A percentile compares a stretch with the other conserved stretches of the same genome.
phyloP scores from a whole-genome alignment of 2,797 vertebrate genomes.

The Sebastes alutus region DNA sequence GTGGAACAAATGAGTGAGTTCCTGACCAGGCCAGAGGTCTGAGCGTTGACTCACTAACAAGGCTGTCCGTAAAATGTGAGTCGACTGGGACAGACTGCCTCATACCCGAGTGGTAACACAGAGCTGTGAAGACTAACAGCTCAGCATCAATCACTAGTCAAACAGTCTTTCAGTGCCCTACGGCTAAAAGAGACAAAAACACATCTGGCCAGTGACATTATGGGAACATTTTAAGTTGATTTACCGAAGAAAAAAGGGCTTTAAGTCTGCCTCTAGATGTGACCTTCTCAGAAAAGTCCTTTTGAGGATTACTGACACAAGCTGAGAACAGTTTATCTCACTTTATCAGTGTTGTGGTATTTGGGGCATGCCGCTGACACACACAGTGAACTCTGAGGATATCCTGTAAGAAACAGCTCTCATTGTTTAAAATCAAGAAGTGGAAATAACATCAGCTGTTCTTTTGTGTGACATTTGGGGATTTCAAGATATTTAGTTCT shows the following conservation, averaged over 20 bases:
- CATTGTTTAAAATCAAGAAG: not conserved
- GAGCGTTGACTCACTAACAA: slow-evolving; percentile 50
- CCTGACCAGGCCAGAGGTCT: slow-evolving; percentile 26
- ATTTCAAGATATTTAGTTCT: not conserved
- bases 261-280: not conserved
- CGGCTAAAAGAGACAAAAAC: slow-evolving; percentile 1
- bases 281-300: slow-evolving; percentile 2
- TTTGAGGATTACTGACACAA: slow-evolving; percentile 19
- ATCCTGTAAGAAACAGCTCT: slow-evolving; percentile 2
- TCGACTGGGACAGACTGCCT: slow-evolving; percentile 10
- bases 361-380: slow-evolving; percentile 19
- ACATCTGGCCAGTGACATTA: not conserved
- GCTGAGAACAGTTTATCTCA: not conserved
- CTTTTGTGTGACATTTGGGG: not conserved
- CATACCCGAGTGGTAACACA: slow-evolving; percentile 32
- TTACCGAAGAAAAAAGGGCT: not conserved
- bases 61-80: slow-evolving; percentile 10
- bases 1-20: slow-evolving; percentile 44
- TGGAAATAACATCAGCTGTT: slow-evolving; percentile 6
- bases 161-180: slow-evolving; percentile 24
- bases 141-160: slow-evolving; percentile 33
- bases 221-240: not conserved
- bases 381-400: slow-evolving; percentile 20
- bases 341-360: slow-evolving; percentile 52
- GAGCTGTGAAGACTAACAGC: slow-evolving; percentile 46